A percentile compares a stretch with the other conserved stretches of the same genome.
phyloP scores from a whole-genome alignment of 2,888 invertebrate species.

The Gryllus longicercus region DNA sequence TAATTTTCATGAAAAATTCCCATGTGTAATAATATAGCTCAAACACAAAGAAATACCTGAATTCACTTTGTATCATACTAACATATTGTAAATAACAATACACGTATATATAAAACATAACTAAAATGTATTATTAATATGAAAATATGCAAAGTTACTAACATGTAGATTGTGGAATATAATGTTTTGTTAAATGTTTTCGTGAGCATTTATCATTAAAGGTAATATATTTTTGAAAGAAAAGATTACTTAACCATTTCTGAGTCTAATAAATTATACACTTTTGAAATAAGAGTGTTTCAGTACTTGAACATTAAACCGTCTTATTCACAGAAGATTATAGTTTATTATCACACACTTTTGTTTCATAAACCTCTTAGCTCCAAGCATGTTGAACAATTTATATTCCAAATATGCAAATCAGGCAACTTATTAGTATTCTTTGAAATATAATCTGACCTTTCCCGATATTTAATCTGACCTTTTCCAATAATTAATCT shows the following conservation, averaged over 20 bases:
- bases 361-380: too few species aligned
- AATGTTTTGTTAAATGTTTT: constrained; percentile 1
- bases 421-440: too few species aligned
- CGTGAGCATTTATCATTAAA: constrained; percentile 8
- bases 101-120: background rate
- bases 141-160: background rate
- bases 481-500: too few species aligned
- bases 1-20: background rate
- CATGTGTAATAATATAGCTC: constrained; percentile 8
- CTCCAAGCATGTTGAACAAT: too few species aligned
- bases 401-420: too few species aligned
- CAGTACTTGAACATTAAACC: too few species aligned
- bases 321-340: too few species aligned
- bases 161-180: constrained; percentile 10
- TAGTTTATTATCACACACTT: too few species aligned
- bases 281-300: background rate
- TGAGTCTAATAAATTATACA: constrained; percentile 2
- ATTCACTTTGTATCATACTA: background rate
- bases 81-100: constrained; percentile 3
- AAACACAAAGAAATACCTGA: constrained; percentile 8
- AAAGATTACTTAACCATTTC: background rate
- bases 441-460: too few species aligned
- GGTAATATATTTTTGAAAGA: constrained; percentile 17
- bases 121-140: background rate
- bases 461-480: too few species aligned